These are phyloP conservation scores for Drosophila sechellia DNA, from an alignment of 1,140 invertebrate genomes.

Conservation along the genomic window DNA sequence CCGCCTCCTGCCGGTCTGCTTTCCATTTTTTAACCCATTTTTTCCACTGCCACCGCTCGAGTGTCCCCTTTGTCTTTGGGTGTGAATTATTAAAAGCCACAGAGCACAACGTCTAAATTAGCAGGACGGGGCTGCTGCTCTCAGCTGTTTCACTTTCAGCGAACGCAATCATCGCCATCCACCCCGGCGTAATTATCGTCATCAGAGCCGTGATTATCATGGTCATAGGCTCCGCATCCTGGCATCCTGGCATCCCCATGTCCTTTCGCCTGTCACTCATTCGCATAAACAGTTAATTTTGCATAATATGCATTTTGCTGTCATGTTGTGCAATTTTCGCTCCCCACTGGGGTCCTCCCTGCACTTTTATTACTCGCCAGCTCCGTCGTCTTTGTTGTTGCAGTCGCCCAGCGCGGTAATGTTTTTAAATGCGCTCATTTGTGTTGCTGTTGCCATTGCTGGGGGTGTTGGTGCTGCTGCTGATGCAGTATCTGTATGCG, in stretches of 20 bases:
- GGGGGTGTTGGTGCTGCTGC: slow-evolving; percentile 7
- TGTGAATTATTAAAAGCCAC: slow-evolving; percentile 82
- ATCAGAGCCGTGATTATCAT: slow-evolving; percentile 57
- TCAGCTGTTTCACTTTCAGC: slow-evolving; percentile 76
- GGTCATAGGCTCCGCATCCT: slow-evolving; percentile 37
- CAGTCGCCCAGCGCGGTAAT: slow-evolving; percentile 56
- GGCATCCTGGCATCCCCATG: slow-evolving; percentile 30
- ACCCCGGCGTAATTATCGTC: slow-evolving; percentile 45
- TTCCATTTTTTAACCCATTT: slow-evolving; percentile 74
- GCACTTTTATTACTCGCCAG: slow-evolving; percentile 58
- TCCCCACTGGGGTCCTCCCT: slow-evolving; percentile 6
- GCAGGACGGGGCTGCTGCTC: slow-evolving; percentile 30
- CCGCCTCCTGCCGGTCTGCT: slow-evolving; percentile 15
- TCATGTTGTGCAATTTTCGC: slow-evolving; percentile 79
- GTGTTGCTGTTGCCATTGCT: slow-evolving; percentile 31
- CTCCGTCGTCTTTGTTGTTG: slow-evolving; percentile 22
- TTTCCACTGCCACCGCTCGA: slow-evolving; percentile 26
- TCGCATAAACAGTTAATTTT: slow-evolving; percentile 83
- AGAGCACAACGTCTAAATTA: slow-evolving; percentile 72
- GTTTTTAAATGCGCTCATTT: slow-evolving; percentile 77
- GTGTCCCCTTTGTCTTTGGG: slow-evolving; percentile 51
- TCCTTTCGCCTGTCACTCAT: slow-evolving; percentile 81
- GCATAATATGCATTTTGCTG: slow-evolving; percentile 83
- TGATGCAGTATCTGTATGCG: slow-evolving; percentile 7
- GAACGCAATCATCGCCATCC: slow-evolving; percentile 62